phyloP scores from a whole-genome alignment of 1,140 invertebrate species.

The Aradophagus sp. region DNA sequence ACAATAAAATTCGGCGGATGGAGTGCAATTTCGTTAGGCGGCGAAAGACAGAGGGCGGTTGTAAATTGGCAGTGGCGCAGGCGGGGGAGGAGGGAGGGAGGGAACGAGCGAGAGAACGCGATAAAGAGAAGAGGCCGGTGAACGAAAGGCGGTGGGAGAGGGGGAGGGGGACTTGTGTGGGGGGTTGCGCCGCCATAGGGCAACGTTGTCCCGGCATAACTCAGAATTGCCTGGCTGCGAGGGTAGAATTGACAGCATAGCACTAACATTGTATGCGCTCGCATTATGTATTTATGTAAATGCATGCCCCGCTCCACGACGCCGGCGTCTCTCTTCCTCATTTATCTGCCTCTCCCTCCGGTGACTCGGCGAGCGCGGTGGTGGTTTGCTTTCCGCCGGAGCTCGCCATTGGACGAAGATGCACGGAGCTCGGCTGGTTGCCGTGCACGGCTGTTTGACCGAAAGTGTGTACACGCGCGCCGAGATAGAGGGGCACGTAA shows the following conservation, averaged over 20 bases:
- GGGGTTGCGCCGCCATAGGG: slow-evolving; percentile 63
- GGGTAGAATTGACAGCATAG: slow-evolving; percentile 75
- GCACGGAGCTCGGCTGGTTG: slow-evolving; percentile 50
- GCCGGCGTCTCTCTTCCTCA: slow-evolving; percentile 48
- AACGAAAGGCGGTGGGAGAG: slow-evolving; percentile 6
- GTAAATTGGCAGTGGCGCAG: too few relatives aligned
- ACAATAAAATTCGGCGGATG: slow-evolving; percentile 43
- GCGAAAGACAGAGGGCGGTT: slow-evolving; percentile 4
- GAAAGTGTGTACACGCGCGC: slow-evolving; percentile 44
- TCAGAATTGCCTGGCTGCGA: slow-evolving; percentile 73
- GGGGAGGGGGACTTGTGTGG: slow-evolving; percentile 26
- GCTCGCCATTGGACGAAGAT: slow-evolving; percentile 62
- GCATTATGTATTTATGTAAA: slow-evolving; percentile 77
- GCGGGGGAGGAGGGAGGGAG: slow-evolving; percentile 1
- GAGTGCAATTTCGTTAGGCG: slow-evolving; percentile 42
- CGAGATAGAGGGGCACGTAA: slow-evolving; percentile 39
- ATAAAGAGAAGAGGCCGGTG: neutral
- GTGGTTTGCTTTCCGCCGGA: slow-evolving; percentile 52
- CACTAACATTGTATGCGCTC: slow-evolving; percentile 75
- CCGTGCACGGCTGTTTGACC: slow-evolving; percentile 15
- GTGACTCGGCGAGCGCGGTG: slow-evolving; percentile 35
- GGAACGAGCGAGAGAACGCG: neutral
- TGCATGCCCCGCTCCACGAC: slow-evolving; percentile 68
- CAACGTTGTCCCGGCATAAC: slow-evolving; percentile 70
- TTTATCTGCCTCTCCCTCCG: slow-evolving; percentile 48